phyloP scores from a whole-genome alignment of 37 sponge, comb jelly and placozoan species.

The Beroe ovata region DNA sequence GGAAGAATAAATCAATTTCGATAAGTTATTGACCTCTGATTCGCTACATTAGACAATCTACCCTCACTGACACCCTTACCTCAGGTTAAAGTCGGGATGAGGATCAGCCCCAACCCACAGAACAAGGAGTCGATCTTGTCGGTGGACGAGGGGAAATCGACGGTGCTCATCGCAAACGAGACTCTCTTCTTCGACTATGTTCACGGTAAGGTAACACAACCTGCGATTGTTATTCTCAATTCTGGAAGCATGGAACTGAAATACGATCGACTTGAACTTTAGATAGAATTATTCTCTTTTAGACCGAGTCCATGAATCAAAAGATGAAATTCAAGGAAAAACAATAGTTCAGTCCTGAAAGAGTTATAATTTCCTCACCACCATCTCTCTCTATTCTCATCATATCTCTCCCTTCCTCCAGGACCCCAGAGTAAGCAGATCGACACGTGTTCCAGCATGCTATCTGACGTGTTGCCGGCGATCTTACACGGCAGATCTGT shows the following conservation, averaged over 20 bases:
- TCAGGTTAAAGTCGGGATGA: slow-evolving; percentile 66
- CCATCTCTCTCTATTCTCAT: background rate
- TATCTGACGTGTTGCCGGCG: slow-evolving; percentile 37
- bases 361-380: background rate
- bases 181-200: slow-evolving; percentile 66
- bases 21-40: too few relatives aligned
- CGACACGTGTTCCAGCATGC: slow-evolving; percentile 50
- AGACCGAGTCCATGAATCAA: too few relatives aligned
- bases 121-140: slow-evolving; percentile 64
- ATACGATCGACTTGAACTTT: too few relatives aligned
- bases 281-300: too few relatives aligned
- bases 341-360: too few relatives aligned
- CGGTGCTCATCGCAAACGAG: slow-evolving; percentile 63
- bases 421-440: slow-evolving; percentile 61
- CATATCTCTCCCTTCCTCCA: background rate
- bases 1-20: too few relatives aligned
- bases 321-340: too few relatives aligned
- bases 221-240: too few relatives aligned
- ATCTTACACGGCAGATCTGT: slow-evolving; percentile 53
- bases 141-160: slow-evolving; percentile 28
- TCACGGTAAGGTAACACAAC: slow-evolving; percentile 34
- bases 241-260: too few relatives aligned
- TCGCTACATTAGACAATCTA: too few relatives aligned
- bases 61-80: background rate
- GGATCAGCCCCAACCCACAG: slow-evolving; percentile 43